These are phyloP conservation scores for Tamandua tetradactyla DNA, from an alignment of 2,797 vertebrate genomes.

Conservation along the genomic window DNA sequence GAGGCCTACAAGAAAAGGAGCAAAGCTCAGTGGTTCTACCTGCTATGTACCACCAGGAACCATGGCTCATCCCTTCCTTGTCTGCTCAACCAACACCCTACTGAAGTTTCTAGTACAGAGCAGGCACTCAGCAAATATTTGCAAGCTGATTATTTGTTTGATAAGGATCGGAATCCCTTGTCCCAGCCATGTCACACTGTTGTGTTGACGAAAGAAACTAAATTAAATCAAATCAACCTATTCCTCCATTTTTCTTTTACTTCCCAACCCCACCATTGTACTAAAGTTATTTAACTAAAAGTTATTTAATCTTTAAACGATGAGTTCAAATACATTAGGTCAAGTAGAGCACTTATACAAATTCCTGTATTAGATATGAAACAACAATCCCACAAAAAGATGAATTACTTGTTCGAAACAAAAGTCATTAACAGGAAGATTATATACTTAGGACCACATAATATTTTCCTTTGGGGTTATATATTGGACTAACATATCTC, in stretches of 20 bases:
- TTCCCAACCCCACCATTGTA: not conserved
- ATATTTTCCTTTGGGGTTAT: slow-evolving; percentile 17
- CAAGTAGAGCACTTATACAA: not conserved
- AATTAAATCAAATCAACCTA: not conserved
- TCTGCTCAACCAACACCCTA: not conserved
- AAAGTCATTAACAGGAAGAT: slow-evolving; percentile 1
- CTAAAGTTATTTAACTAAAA: slow-evolving; percentile 25
- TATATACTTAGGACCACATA: not conserved
- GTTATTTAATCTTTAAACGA: not conserved
- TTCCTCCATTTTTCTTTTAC: not conserved
- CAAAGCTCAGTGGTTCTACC: not conserved
- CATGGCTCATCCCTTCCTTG: not conserved
- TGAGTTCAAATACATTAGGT: not conserved
- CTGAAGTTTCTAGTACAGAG: not conserved
- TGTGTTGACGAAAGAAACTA: not conserved
- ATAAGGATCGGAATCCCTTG: not conserved
- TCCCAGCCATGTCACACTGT: not conserved
- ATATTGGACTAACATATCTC: not conserved
- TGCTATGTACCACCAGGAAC: not conserved
- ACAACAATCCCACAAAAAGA: not conserved
- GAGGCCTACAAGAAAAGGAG: not conserved
- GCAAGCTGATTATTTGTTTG: slow-evolving; percentile 15
- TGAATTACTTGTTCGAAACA: slow-evolving; percentile 18
- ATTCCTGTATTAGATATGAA: slow-evolving; percentile 5
- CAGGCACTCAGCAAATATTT: not conserved